Evolutionary conservation across 2,113 vertebrate genomes (phyloP).

Genomic region (Apodemus speciosus): DNA sequence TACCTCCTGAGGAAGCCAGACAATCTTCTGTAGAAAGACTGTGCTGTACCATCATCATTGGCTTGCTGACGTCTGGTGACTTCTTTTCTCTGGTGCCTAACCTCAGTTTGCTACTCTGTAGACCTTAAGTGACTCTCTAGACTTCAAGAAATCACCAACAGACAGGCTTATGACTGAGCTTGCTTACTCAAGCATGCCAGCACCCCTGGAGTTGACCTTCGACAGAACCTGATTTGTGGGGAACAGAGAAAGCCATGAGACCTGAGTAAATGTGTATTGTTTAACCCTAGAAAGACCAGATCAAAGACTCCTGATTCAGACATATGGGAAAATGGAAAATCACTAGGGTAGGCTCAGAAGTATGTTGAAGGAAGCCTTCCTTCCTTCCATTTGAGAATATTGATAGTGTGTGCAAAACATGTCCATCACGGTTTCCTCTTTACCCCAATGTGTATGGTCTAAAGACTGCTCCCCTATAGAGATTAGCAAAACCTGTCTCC

Average conservation of each 20-base stretch:
- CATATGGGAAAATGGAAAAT: neutral
- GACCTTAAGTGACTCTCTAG: neutral
- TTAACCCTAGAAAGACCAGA: neutral
- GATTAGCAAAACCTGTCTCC: neutral
- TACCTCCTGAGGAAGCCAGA: neutral
- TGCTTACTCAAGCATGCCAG: neutral
- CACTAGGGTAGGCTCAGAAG: neutral
- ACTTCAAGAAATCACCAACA: conserved; percentile 35
- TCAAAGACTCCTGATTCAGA: neutral
- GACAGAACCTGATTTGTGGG: neutral
- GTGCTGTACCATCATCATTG: neutral
- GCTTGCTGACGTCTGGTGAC: neutral
- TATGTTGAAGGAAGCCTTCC: neutral
- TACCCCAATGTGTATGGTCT: neutral
- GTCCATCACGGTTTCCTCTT: neutral
- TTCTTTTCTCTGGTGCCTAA: neutral
- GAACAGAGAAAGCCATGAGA: neutral
- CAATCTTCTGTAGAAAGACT: neutral
- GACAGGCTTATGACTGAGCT: neutral
- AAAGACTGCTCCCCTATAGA: neutral
- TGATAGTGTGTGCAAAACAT: neutral
- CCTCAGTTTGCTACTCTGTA: neutral
- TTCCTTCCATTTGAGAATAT: neutral
- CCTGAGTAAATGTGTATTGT: neutral
- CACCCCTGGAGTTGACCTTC: neutral